Evolutionary conservation across 2,888 invertebrate genomes (phyloP), one percentile per base, ranked within the genome.

Genomic region (Monochamus alternatus): DNA sequence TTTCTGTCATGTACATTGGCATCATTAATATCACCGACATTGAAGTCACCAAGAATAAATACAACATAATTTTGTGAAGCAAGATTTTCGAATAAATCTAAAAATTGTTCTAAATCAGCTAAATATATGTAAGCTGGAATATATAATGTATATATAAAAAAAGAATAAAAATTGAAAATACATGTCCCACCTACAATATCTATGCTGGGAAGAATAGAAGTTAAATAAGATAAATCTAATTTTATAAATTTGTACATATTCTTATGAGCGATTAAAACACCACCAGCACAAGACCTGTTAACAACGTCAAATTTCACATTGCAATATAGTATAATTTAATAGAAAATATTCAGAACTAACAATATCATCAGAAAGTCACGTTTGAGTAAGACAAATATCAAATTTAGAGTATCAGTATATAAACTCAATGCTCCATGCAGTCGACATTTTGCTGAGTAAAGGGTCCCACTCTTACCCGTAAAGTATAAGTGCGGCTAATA

Each of bases 341-440:
- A 8, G 58, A 30, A 58, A 58, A 14, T 58, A 58, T 58, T 58
- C 58, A 58, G 12, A 14, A 14, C 58, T 58, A 7, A 58, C 52
- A 22, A 22, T 22, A 14, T 52, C 52, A 14, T 52, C 10, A 5
- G 52, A 52, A 10, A 52, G 52, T 3, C 52, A 52, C 4, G 52
- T 52, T 9, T 52, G 3, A 52, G 8, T 7, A 0, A 52, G 9
- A 52, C 52, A 52, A 52, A 52, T n/a, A 14, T 52, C 52, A 52
- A 52, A 52, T 9, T 52, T 3, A 52, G 22, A 22, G 1, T 22
- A 22, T 22, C 22, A 22, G 22, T 22, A 22, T 22, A 22, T 22
- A 22, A 22, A 22, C 22, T 22, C 22, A 22, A 22, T 22, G 22
- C 22, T 22, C 1, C 22, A 22, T 22, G 22, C 22, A 22, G 22